Conservation (phyloP, 2,113 vertebrate genomes). For the Channa maculata region DNA sequence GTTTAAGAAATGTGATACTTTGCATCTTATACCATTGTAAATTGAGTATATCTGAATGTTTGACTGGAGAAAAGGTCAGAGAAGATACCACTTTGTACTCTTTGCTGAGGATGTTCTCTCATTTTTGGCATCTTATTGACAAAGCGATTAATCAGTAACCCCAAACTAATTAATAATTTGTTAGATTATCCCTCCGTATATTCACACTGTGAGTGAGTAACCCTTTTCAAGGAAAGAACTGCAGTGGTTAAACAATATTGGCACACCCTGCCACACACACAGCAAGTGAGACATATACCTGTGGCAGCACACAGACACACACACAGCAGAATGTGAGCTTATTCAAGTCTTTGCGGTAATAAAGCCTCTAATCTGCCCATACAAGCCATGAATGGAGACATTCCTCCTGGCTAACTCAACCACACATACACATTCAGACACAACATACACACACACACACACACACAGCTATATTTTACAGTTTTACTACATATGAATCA, state of each 20-base stretch:
- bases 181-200: not conserved
- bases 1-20: no score
- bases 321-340: constrained; percentile 52
- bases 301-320: constrained; percentile 26
- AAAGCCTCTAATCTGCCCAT: constrained; percentile 76
- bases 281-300: constrained; percentile 35
- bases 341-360: constrained; percentile 64
- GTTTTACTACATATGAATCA: constrained; percentile 27
- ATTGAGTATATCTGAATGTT: no score
- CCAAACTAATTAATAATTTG: not conserved
- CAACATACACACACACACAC: constrained; percentile 31
- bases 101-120: no score
- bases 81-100: not conserved
- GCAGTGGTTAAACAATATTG: not conserved
- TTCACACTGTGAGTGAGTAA: not conserved
- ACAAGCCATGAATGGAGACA: constrained; percentile 74
- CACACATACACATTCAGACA: constrained; percentile 38
- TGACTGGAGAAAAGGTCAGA: no score
- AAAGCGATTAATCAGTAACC: no score
- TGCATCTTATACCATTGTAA: no score
- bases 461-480: constrained; percentile 43
- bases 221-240: constrained; percentile 1
- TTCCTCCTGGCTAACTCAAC: constrained; percentile 69
- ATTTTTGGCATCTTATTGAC: no score
- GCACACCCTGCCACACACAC: constrained; percentile 25